These are phyloP conservation scores for Phaedon cochleariae DNA, from an alignment of 2,888 invertebrate species.

Conservation along the genomic window DNA sequence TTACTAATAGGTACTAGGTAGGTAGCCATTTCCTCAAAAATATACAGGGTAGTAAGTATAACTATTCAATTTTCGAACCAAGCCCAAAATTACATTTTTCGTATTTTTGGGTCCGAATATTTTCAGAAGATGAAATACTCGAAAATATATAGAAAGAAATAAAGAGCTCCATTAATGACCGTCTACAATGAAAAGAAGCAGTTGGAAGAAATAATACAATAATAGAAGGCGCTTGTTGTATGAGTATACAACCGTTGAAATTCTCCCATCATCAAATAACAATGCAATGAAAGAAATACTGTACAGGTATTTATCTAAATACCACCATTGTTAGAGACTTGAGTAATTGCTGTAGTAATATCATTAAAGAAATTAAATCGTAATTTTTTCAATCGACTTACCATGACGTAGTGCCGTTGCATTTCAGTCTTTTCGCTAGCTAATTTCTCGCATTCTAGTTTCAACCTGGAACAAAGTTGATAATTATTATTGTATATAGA, in stretches of 20 bases:
- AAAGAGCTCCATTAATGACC: no score
- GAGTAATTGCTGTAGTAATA: conserved; percentile 6
- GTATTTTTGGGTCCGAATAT: no score
- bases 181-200: no score
- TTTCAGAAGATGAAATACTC: no score
- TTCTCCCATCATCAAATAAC: background rate
- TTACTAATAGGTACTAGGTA: no score
- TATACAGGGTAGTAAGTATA: no score
- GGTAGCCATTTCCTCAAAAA: no score
- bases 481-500: conserved; percentile 23
- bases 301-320: conserved; percentile 19
- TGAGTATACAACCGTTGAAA: background rate
- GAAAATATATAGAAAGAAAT: no score
- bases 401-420: conserved; percentile 90
- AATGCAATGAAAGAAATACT: background rate
- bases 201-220: no score
- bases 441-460: conserved; percentile 87
- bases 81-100: no score
- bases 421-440: conserved; percentile 88
- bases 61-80: no score
- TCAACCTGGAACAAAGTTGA: conserved; percentile 70
- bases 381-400: conserved; percentile 63
- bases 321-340: conserved; percentile 36
- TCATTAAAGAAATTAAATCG: conserved; percentile 35
- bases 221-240: no score